Evolutionary conservation across 2,888 invertebrate genomes (phyloP), one percentile per base, ranked within the genome.

Genomic region (Lepas anatifera): DNA sequence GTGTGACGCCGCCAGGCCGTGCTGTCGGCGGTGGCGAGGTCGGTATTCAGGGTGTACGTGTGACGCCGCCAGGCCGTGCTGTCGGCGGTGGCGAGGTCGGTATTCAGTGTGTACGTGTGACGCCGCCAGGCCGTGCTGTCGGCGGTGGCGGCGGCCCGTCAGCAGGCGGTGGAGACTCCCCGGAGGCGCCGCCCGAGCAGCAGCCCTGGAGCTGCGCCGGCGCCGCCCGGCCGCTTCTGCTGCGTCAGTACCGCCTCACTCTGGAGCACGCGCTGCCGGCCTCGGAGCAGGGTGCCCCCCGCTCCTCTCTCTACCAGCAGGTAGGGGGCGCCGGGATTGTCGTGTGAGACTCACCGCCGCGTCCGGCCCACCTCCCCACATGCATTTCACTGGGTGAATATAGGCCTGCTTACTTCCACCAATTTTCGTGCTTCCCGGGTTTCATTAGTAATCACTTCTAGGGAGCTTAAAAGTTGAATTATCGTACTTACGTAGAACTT

Each of bases 201-300:
- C 37, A 37, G 41, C 32, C 43, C 13, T 35, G 64, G 35, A 39
- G 69, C 41, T 43, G 39, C 29, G 63, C 69, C n/a, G 41, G 27
- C 37, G 70, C 64, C 35, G 58, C 70, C 27, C 67, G 71, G 4
- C 29, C 63, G 16, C 73, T 64, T 10, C 58, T 66, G 25, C 69
- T 41, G 11, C 29, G 83, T 11, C 89, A 89, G 77, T 88, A 87
- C 77, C 78, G 88, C 25, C 89, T 90, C 0, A 92, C 91, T 91
- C 89, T 18, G 0, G 68, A 72, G 68, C 73, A 77, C 39, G 79
- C 78, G 6, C 72, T 81, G 29, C 75, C 76, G 1, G 81, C 83
- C 50, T 84, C 86, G 10, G 82, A 83, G 29, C 87, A 87, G 73
- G 78, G 82, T 0, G 79, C 83, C 18, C 77, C 85, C 41, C 82